Evolutionary conservation across 1,140 invertebrate genomes (phyloP), one percentile per base, ranked within the genome.

Genomic region (Aphaenogaster floridana): DNA sequence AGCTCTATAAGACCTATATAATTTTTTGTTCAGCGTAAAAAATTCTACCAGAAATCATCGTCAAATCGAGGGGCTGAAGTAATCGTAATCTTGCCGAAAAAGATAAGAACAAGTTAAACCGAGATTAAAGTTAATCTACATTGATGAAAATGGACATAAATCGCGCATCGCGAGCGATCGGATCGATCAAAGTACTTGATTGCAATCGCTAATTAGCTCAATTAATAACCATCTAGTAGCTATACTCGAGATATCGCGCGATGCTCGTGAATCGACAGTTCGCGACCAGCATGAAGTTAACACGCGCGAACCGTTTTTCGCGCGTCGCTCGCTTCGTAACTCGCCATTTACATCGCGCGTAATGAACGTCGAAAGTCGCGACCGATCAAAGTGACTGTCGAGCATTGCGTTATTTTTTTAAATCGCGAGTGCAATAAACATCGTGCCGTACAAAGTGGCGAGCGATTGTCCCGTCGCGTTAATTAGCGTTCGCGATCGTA

Each of bases 401-500:
- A 66, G 45, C 11, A 6, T 13, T 9, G 39, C 36, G 1, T 78
- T 34, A 34, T 36, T 66, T 79, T 66, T 79, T n/a, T 45, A 50
- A 11, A 11, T 68, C 17, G n/a, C 34, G 45, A 52, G 2, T 39
- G 17, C 17, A 17, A 48, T 54, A 52, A 80, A 69, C 2, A 21
- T 3, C n/a, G 48, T 42, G n/a, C n/a, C 34, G 17, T 69, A 34
- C 13, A 64, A 79, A 36, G 21, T 21, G 8, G 3, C 48, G 48
- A 4, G 34, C 7, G 21, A 71, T 36, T 9, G 34, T 50, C 42
- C 8, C 28, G 61, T 48, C 21, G 17, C 61, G 28, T 66, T 79
- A 69, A 80, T 80, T 69, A 69, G 34, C n/a, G n/a, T 50, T 9
- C 17, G 77, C 42, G 45, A 69, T 0, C 3, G 36, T 57, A 81